Base-by-base conservation (phyloP, 1,140 invertebrate genomes). In the Drosophila mojavensis region DNA sequence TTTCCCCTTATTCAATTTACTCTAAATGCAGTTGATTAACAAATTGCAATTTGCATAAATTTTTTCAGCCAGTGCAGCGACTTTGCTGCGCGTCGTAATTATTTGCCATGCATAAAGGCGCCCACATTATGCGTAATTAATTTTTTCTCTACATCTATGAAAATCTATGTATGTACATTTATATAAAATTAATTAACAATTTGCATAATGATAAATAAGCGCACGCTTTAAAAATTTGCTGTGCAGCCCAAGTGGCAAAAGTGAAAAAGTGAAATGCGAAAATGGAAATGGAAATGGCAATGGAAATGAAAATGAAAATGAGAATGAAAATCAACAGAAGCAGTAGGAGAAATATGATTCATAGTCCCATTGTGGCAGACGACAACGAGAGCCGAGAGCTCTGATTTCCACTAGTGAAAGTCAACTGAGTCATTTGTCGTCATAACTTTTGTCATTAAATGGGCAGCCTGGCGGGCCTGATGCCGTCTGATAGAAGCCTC, bases 371-470 rank as follows among this genome's bases (percentile, higher is more conserved):
- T 86, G 78, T 61, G 70, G 41, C 51, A 41, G 43, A n/a, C 30
- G 26, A 33, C 30, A 48, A 30, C 60, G 13, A 54, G 5, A 54
- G 17, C 20, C 4, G 39, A 50, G 39, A 50, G 72, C 74, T 89
- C 84, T 83, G 83, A 88, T 88, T 83, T 74, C 73, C 79, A 74
- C 77, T 72, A 80, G 77, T 89, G 84, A 88, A 88, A 88, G 83
- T 83, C 84, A 89, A 79, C 80, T 60, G 66, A 88, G 80, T 88
- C 83, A 89, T 88, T 88, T 88, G 83, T 88, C 83, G 76, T 89
- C 79, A 83, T 88, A 88, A 89, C 79, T 88, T 89, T 89, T 80
- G 79, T 80, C 83, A 88, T 89, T 86, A 83, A 77, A 79, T 74
- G 74, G 74, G 77, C 33, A 54, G 64, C 58, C 61, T 41, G 59